phyloP scores from a whole-genome alignment of 2,113 vertebrate genomes.

The Bos javanicus region DNA sequence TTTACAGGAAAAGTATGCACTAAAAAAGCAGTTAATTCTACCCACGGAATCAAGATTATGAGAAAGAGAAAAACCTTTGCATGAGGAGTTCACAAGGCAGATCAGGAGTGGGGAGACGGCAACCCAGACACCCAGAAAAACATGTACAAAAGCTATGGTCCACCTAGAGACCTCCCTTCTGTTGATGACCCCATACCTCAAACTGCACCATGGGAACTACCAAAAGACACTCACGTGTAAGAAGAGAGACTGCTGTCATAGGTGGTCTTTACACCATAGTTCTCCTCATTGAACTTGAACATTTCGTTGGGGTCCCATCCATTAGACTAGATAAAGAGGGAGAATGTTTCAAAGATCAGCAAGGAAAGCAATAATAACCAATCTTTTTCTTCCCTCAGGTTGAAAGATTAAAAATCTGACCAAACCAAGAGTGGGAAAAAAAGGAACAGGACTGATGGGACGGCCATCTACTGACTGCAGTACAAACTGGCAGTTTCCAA shows the following conservation, averaged over 20 bases:
- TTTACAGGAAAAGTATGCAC: neutral
- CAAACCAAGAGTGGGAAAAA: neutral
- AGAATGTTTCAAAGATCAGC: neutral
- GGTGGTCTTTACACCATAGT: slow-evolving; percentile 92
- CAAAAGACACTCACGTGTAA: slow-evolving; percentile 88
- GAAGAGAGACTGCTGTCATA: slow-evolving; percentile 93
- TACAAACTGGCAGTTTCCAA: neutral
- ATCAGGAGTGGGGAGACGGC: neutral
- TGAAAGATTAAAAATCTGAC: neutral
- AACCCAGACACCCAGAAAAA: neutral
- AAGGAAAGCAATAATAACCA: neutral
- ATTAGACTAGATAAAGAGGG: slow-evolving; percentile 82
- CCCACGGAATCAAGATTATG: neutral
- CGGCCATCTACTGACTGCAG: neutral
- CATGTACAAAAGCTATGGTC: neutral
- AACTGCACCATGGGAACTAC: neutral
- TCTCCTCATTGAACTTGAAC: slow-evolving; percentile 94
- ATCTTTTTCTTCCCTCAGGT: neutral
- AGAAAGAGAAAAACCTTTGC: neutral
- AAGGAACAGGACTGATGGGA: neutral
- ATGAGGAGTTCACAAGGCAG: neutral
- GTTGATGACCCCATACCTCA: neutral
- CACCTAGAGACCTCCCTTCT: neutral
- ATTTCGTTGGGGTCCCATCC: slow-evolving; percentile 96
- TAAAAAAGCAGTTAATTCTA: neutral